A percentile compares a stretch with the other conserved stretches of the same genome.
Conservation (phyloP, 2,797 vertebrate genomes). For the Alca torda region DNA sequence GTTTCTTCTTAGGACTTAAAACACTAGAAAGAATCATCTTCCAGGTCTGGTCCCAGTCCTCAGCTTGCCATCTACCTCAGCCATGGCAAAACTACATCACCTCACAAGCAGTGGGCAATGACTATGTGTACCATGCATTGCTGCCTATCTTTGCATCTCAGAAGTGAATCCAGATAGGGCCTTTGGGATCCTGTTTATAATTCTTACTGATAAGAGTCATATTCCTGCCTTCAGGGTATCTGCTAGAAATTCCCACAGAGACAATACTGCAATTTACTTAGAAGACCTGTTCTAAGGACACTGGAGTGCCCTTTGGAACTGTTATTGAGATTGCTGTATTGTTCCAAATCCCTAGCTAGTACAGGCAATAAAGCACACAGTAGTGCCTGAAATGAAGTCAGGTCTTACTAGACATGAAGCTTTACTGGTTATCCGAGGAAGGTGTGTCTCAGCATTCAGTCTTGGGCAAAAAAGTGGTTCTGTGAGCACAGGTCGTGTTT, state of each 20-base stretch:
- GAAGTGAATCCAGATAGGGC: neutral
- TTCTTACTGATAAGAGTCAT: neutral
- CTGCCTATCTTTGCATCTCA: neutral
- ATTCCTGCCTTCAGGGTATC: neutral
- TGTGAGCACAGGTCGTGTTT: neutral
- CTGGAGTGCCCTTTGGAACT: neutral
- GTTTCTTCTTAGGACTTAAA: neutral
- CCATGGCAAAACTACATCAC: neutral
- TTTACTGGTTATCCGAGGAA: neutral
- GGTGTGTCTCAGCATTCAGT: fast-evolving
- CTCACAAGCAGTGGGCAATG: neutral
- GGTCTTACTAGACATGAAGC: neutral
- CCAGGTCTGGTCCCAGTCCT: neutral
- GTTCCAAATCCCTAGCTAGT: neutral
- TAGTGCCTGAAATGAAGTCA: neutral
- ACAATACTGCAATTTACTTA: neutral
- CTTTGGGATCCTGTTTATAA: neutral
- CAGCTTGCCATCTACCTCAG: neutral
- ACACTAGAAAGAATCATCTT: neutral
- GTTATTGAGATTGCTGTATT: neutral
- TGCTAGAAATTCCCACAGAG: neutral
- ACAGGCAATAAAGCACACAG: neutral
- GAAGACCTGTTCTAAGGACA: neutral
- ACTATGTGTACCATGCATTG: neutral
- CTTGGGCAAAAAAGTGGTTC: neutral